Base-by-base conservation (phyloP, 1,140 invertebrate genomes). In the Fopius arisanus region DNA sequence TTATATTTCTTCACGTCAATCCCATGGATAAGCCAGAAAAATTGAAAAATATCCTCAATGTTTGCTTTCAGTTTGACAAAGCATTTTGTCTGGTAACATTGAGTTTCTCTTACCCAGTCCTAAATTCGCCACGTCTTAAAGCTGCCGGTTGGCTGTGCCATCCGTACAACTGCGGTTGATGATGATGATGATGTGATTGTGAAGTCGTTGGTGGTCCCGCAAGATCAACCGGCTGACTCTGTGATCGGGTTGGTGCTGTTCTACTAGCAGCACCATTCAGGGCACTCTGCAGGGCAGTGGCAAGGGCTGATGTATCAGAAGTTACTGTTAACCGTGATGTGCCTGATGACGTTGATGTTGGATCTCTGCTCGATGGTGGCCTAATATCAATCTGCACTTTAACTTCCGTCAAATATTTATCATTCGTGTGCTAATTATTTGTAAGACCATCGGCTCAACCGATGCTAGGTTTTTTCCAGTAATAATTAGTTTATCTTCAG, bases 201-300 rank as follows among this genome's bases (percentile, higher is more conserved):
- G 82, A 80, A 28, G 78, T 66, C 33, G 48, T 80, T 19, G 80
- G 70, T 37, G 87, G 85, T 14, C 83, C 83, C 43, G 87, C 84
- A 41, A 89, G 79, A 72, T 89, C 88, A 28, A 89, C 86, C 2
- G 89, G 88, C 48, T 89, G 88, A 74, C 88, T 89, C 72, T 89
- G 88, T 48, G 88, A 89, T 69, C 88, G 84, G 54, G 88, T 88
- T n/a, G 89, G 88, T 16, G 83, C 81, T 23, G 80, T 75, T 70
- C 82, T 80, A 70, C 23, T 28, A 23, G 16, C 33, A 23, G 37
- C 65, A 40, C 81, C 81, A 77, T 87, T 87, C 33, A 87, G 73
- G 43, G 84, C 85, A 40, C 80, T 84, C 54, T 87, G 85, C 33
- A 88, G 74, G 40, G 84, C 86, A 26, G 83, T 83, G 5, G 87